phyloP scores from a whole-genome alignment of 2,888 invertebrate species.

The Tinea semifulvella region DNA sequence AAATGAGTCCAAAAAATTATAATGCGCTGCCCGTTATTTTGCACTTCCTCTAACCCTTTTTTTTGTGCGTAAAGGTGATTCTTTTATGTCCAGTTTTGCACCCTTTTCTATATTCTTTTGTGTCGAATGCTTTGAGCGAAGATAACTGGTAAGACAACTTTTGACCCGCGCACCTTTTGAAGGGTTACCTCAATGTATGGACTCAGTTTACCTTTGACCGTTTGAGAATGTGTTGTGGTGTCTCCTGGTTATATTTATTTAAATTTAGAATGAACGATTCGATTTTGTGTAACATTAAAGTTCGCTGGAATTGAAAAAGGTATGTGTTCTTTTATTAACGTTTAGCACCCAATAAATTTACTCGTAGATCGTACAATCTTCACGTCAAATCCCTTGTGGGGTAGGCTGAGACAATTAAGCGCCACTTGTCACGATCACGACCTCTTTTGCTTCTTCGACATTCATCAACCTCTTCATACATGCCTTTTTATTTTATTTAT shows the following conservation, averaged over 20 bases:
- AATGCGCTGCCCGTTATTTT: slow-evolving; percentile 50
- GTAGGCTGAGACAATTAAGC: too few species aligned
- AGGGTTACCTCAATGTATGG: slow-evolving; percentile 37
- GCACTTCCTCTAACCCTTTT: slow-evolving; percentile 29
- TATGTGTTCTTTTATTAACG: too few species aligned
- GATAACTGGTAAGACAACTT: slow-evolving; percentile 66
- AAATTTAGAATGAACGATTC: too few species aligned
- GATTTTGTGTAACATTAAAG: too few species aligned
- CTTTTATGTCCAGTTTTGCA: slow-evolving; percentile 57
- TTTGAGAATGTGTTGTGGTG: slow-evolving; percentile 22
- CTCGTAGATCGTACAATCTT: too few species aligned
- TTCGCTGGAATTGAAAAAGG: too few species aligned
- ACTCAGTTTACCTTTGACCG: slow-evolving; percentile 52
- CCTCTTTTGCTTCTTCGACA: too few species aligned
- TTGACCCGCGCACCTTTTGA: slow-evolving; percentile 40
- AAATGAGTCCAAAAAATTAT: slow-evolving; percentile 65
- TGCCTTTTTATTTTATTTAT: too few species aligned
- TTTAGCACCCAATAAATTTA: too few species aligned
- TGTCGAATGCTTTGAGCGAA: slow-evolving; percentile 39
- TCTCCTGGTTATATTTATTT: neutral
- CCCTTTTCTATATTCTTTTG: slow-evolving; percentile 44
- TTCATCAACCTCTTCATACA: too few species aligned
- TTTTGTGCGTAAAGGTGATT: slow-evolving; percentile 29
- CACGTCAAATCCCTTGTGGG: too few species aligned
- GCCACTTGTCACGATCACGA: too few species aligned